Evolutionary conservation across 2,797 vertebrate genomes (phyloP).

Genomic region (Limosa lapponica): DNA sequence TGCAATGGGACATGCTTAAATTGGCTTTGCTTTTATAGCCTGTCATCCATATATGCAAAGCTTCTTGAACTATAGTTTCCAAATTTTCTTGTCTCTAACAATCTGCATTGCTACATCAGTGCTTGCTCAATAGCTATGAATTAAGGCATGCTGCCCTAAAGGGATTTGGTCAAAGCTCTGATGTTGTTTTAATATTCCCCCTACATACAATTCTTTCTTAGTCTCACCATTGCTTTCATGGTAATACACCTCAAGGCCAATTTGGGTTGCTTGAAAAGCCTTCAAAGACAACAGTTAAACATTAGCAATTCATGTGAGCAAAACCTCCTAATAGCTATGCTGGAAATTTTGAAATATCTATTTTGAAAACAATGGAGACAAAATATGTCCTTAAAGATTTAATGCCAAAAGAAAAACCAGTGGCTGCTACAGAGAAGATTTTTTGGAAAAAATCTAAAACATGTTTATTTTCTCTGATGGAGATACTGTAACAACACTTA

Average conservation of each 20-base stretch:
- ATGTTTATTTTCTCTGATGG: background rate
- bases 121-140: conserved; percentile 5
- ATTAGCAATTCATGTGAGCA: background rate
- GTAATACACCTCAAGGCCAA: background rate
- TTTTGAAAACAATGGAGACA: background rate
- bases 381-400: background rate
- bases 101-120: background rate
- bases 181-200: background rate
- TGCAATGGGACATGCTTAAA: conserved; percentile 18
- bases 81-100: conserved; percentile 10
- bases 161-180: conserved; percentile 29
- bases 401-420: background rate
- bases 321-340: background rate
- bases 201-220: background rate
- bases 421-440: background rate
- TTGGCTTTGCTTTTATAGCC: conserved; percentile 22
- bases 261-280: background rate
- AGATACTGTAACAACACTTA: background rate
- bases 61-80: conserved; percentile 9
- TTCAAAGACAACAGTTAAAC: conserved; percentile 13
- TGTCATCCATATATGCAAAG: conserved; percentile 11
- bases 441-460: background rate
- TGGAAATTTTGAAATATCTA: background rate
- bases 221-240: background rate
- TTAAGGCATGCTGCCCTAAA: conserved; percentile 10